These are phyloP conservation scores for Diadegma fenestrale DNA, from an alignment of 2,888 invertebrate species.

Conservation along the genomic window DNA sequence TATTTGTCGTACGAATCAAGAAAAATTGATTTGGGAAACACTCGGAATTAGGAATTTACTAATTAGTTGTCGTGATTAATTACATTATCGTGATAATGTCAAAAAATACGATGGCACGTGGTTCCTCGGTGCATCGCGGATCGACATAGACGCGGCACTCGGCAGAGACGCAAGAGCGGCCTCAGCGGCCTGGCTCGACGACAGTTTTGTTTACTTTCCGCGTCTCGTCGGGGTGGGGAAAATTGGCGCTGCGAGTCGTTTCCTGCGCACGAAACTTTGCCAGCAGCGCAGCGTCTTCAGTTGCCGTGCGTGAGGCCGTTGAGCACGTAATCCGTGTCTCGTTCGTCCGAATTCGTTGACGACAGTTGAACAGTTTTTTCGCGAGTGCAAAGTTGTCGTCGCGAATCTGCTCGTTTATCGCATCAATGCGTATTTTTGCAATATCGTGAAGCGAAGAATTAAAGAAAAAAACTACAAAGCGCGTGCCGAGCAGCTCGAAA, in stretches of 20 bases:
- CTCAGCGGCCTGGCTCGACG: too few species aligned
- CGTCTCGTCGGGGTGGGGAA: not conserved
- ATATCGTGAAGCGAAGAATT: not conserved
- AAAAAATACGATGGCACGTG: not conserved
- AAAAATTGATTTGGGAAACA: not conserved
- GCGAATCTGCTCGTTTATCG: too few species aligned
- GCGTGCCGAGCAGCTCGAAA: not conserved
- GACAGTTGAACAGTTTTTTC: too few species aligned
- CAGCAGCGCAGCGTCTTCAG: too few species aligned
- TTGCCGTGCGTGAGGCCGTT: too few species aligned
- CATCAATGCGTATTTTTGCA: not conserved
- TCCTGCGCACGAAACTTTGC: not conserved
- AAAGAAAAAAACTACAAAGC: not conserved
- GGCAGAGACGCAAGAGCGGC: too few species aligned
- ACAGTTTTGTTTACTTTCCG: too few species aligned
- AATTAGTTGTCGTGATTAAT: not conserved
- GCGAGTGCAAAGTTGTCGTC: too few species aligned
- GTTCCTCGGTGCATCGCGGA: not conserved
- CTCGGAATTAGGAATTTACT: not conserved
- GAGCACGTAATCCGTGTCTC: too few species aligned
- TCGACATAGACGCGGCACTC: not conserved
- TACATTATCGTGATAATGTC: not conserved
- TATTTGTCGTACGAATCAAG: not conserved
- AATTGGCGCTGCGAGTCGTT: constrained; percentile 1
- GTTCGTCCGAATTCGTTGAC: too few species aligned